A percentile compares a stretch with the other conserved stretches of the same genome.
These are phyloP conservation scores for Diadema setosum DNA, from an alignment of 35 echinoderm and acorn worm species.

Conservation along the genomic window DNA sequence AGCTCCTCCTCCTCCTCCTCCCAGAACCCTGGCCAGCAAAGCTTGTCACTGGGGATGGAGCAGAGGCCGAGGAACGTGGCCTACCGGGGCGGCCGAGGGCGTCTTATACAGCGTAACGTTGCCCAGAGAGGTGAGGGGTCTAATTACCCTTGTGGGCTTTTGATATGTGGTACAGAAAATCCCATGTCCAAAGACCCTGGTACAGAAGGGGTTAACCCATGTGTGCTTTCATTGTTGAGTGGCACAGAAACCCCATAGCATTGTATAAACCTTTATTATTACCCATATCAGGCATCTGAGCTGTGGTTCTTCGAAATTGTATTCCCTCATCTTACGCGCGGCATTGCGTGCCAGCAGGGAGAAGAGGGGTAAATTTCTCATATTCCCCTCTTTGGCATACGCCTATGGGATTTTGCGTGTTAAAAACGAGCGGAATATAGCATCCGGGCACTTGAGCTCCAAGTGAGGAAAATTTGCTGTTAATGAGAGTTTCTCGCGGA, in stretches of 20 bases:
- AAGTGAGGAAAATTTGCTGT: no score
- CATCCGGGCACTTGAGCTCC: no score
- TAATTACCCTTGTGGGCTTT: not conserved
- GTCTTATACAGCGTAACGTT: not conserved
- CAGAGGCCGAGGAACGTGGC: slow-evolving; percentile 13
- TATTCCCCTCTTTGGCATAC: no score
- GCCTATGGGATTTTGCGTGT: no score
- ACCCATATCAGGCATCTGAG: not conserved
- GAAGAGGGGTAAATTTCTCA: no score
- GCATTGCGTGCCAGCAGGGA: no score
- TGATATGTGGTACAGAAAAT: not conserved
- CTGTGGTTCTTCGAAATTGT: not conserved
- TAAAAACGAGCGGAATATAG: no score
- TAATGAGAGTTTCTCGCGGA: no score
- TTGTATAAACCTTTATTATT: not conserved
- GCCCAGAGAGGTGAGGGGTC: not conserved
- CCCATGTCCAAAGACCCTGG: not conserved
- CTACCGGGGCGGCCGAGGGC: not conserved
- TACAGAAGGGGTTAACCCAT: not conserved
- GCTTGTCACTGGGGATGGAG: not conserved
- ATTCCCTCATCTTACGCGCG: no score
- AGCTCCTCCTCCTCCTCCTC: not conserved
- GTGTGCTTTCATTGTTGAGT: not conserved
- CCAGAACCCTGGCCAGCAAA: not conserved
- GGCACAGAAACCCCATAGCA: not conserved